Base-by-base conservation (phyloP, 2,888 invertebrate species). In the Synergus laeviventris region DNA sequence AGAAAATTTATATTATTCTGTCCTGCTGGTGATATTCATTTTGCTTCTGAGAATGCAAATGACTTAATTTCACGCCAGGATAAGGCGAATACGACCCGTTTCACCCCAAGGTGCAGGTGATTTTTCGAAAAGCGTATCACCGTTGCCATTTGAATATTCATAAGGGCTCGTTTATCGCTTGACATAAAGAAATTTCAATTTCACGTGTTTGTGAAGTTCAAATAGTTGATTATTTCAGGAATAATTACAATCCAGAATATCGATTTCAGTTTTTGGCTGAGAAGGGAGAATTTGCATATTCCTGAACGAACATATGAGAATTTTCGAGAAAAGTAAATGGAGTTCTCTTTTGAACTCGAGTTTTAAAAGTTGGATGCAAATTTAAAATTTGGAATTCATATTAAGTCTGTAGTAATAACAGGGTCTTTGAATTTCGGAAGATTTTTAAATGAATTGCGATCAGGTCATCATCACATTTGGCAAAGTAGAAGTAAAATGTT, bases 131-230 rank as follows among this genome's bases (percentile, higher is more conserved):
- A 70, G 16, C 21, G 36, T 49, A 70, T 8, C n/a, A 8, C 18
- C 45, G 24, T 24, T 31, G 12, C 24, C 7, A 12, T 70, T 49
- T 70, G 70, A 70, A 70, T 70, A 70, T 70, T 70, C 70, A 70
- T 70, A 4, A 54, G 42, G 2, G 18, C 24, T 21, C 11, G 42
- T 66, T 49, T 31, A 70, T 49, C 49, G 31, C 1, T 9, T 16
- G 36, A 12, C 45, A 49, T 31, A 70, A 49, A 70, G 31, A 70
- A 70, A 70, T 70, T 70, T 70, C 49, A 70, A 70, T 70, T 70
- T 70, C 70, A 14, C 21, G n/a, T 49, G 49, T 1, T 70, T 54
- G 49, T 49, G 18, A 21, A 70, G 49, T 49, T 31, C n/a, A 31
- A 49, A 70, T 70, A 54, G 45, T 45, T 31, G 70, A 70, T 70